Evolutionary conservation across 2,888 invertebrate genomes (phyloP).

Genomic region (Cylloceria caligata): DNA sequence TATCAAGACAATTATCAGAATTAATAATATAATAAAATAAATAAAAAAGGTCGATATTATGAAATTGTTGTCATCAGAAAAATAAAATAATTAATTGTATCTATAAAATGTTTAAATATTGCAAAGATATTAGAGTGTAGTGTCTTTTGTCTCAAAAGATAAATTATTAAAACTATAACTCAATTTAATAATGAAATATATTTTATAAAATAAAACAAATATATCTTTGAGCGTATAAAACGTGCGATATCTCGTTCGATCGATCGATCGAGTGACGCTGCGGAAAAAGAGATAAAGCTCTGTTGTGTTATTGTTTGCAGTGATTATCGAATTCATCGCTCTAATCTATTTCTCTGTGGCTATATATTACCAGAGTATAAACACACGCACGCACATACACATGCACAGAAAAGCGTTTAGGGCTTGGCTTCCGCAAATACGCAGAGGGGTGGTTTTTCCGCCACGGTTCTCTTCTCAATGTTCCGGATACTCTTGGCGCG

Average conservation of each 20-base stretch:
- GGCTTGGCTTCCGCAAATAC: constrained; percentile 68
- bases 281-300: constrained; percentile 28
- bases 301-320: constrained; percentile 55
- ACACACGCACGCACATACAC: constrained; percentile 59
- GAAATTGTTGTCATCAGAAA: too few species aligned
- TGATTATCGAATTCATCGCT: constrained; percentile 67
- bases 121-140: too few species aligned
- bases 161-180: too few species aligned
- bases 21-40: too few species aligned
- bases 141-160: too few species aligned
- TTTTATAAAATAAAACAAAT: too few species aligned
- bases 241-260: constrained; percentile 1
- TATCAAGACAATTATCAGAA: too few species aligned
- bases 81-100: too few species aligned
- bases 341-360: constrained; percentile 13
- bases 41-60: too few species aligned
- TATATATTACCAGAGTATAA: constrained; percentile 47
- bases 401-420: constrained; percentile 60
- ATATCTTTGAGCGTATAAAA: background rate
- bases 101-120: too few species aligned
- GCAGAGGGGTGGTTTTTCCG: constrained; percentile 70
- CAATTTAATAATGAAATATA: too few species aligned
- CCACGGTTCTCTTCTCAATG: constrained; percentile 59
- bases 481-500: constrained; percentile 59
- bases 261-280: constrained; percentile 5